These are phyloP conservation scores for Leptinotarsa juncta DNA, from an alignment of 2,888 invertebrate species.

Conservation along the genomic window DNA sequence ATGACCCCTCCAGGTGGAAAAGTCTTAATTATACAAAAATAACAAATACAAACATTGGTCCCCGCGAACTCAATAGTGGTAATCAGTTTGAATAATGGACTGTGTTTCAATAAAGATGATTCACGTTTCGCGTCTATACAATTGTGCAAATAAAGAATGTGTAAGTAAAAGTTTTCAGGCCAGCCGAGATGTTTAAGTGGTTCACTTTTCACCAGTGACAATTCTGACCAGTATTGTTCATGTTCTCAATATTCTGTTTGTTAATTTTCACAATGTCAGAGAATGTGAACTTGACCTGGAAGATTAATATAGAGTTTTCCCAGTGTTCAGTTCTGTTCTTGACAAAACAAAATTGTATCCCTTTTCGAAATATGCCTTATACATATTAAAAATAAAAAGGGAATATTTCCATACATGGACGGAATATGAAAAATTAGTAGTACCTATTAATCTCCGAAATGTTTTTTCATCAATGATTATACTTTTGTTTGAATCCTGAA, in stretches of 20 bases:
- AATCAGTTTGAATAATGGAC: conserved; percentile 2
- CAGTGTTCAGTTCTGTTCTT: not conserved
- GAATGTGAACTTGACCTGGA: conserved; percentile 3
- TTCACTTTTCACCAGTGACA: not conserved
- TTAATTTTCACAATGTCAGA: not conserved
- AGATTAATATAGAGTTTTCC: not conserved
- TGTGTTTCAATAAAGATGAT: conserved; percentile 5
- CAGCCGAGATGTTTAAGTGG: not conserved
- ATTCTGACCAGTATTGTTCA: conserved; percentile 3
- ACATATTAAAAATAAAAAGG: too few relatives aligned
- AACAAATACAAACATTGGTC: conserved; percentile 42
- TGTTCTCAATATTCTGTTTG: not conserved
- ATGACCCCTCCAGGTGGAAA: conserved; percentile 44
- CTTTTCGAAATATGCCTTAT: too few relatives aligned
- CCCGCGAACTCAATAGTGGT: not conserved
- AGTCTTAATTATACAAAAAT: conserved; percentile 40
- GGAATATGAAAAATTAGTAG: too few relatives aligned
- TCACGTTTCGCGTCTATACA: not conserved
- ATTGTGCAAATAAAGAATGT: not conserved
- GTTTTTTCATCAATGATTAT: too few relatives aligned
- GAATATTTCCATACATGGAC: too few relatives aligned
- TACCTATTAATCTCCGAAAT: too few relatives aligned
- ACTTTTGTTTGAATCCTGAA: too few relatives aligned
- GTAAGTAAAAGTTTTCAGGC: conserved; percentile 6
- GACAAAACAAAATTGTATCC: not conserved